Evolutionary conservation across 2,113 vertebrate genomes (phyloP).

Genomic region (Struthio camelus): DNA sequence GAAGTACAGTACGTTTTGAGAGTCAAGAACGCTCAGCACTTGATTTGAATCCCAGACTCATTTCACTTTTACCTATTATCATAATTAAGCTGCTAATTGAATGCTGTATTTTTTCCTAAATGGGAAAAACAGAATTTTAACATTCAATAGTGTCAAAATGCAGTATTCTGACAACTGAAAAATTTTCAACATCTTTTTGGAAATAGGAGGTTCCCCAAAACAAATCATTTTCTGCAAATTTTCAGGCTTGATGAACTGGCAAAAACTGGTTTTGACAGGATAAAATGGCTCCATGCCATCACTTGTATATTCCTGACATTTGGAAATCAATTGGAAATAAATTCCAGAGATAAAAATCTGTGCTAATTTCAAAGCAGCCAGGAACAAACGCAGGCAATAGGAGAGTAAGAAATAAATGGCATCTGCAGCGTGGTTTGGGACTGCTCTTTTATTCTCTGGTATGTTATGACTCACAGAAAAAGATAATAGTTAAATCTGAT

Average conservation of each 20-base stretch:
- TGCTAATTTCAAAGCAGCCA: neutral
- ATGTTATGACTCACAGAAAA: neutral
- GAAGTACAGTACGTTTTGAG: neutral
- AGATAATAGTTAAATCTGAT: too few species aligned
- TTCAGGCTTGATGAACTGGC: neutral
- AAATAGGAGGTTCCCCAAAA: neutral
- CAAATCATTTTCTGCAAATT: neutral
- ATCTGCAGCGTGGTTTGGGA: rapidly evolving
- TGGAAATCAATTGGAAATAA: neutral
- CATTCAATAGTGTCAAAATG: neutral
- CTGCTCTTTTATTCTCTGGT: neutral
- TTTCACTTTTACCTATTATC: neutral
- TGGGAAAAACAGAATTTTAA: neutral
- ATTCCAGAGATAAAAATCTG: neutral
- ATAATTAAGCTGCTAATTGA: neutral
- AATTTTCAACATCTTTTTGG: neutral
- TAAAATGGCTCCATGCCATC: neutral
- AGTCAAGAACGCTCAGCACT: rapidly evolving
- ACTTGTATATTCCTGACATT: neutral
- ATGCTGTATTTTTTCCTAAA: neutral
- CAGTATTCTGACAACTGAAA: neutral
- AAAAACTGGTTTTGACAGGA: neutral
- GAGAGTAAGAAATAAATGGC: neutral
- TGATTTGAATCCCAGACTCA: neutral
- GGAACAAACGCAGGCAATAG: neutral